Evolutionary conservation across 1,140 invertebrate genomes (phyloP), one percentile per base, ranked within the genome.

Genomic region (Ceratosolen solmsi): DNA sequence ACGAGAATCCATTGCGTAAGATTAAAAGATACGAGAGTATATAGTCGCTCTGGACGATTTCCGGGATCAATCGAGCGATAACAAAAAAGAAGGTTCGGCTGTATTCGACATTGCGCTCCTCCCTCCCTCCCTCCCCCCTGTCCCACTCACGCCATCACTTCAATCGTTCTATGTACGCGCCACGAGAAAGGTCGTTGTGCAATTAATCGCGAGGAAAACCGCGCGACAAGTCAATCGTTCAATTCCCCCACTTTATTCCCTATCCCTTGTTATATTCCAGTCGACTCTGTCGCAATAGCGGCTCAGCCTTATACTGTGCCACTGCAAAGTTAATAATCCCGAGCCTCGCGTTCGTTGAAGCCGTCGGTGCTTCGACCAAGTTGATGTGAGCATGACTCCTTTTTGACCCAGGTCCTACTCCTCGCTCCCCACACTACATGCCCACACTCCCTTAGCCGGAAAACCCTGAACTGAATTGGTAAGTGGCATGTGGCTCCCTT

Each of bases 201-300:
- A 80, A 80, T 80, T 80, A 80, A 80, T 75, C 46, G 79, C 41
- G 41, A 2, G 36, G 56, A 65, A 51, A 80, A 63, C 30, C 70
- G 74, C 51, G 56, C 79, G 41, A 79, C n/a, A n/a, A n/a, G n/a
- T n/a, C n/a, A n/a, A 72, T 79, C 78, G 51, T 49, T 72, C 65
- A 22, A 54, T 30, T 25, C 46, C n/a, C 70, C n/a, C 13, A 13
- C n/a, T n/a, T 9, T 22, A 30, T 25, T 27, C 49, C 27, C 49
- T 11, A 51, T 73, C 71, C n/a, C 54, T 22, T 22, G 4, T 58
- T 58, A 4, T 58, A n/a, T 58, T 58, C 20, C 2, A 20, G 27
- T 11, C 33, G 13, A 36, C 63, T n/a, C n/a, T n/a, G 41, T 22
- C n/a, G 15, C n/a, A 25, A 4, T 22, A 5, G 15, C 3, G 15